Evolutionary conservation across 2,797 vertebrate species (phyloP).

Genomic region (Emys orbicularis): DNA sequence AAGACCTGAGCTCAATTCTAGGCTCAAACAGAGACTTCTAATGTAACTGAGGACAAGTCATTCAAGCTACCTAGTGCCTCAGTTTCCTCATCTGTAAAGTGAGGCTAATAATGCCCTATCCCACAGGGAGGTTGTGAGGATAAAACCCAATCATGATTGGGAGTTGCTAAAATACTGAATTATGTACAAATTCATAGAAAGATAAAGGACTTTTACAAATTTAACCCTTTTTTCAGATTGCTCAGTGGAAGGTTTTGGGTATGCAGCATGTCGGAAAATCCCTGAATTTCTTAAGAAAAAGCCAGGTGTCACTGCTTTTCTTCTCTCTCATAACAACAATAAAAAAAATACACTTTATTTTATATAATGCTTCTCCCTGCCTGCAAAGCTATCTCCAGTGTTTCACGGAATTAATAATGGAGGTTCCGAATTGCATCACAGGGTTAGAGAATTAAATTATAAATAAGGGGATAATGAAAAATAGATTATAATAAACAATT

Average conservation of each 20-base stretch:
- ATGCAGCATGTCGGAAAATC: background rate
- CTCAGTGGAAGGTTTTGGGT: background rate
- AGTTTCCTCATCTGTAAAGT: background rate
- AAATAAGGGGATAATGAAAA: slow-evolving; percentile 40
- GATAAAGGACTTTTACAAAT: background rate
- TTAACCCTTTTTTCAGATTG: background rate
- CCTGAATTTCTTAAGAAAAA: background rate
- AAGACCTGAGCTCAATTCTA: background rate
- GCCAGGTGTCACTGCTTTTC: background rate
- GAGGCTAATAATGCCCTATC: background rate
- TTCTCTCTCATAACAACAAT: background rate
- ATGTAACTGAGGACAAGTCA: background rate
- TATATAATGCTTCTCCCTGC: background rate
- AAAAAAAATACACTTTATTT: background rate
- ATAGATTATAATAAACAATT: background rate
- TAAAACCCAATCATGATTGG: background rate
- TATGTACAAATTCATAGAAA: background rate
- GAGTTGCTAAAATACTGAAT: background rate
- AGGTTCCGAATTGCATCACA: slow-evolving; percentile 17
- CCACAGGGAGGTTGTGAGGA: background rate
- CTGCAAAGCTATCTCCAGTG: background rate
- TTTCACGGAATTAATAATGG: background rate
- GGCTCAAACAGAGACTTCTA: background rate
- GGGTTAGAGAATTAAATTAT: slow-evolving; percentile 21
- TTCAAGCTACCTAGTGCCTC: background rate